Conservation (phyloP, 1,140 invertebrate genomes). For the Drosophila cardini region DNA sequence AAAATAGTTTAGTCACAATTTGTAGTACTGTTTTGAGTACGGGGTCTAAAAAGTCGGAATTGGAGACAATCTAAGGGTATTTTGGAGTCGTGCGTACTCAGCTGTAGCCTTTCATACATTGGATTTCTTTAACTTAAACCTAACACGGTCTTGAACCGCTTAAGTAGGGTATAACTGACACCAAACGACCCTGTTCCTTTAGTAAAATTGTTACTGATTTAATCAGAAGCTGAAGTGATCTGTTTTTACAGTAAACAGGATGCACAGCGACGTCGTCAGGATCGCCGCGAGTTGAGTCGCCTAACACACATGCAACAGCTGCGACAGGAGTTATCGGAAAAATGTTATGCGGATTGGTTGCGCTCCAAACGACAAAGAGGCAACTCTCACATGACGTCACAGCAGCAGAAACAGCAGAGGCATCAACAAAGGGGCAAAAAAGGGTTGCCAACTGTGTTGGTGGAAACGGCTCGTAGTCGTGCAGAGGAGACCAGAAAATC, state of each 20-base stretch:
- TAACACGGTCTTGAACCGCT: too few species aligned
- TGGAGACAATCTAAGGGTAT: too few species aligned
- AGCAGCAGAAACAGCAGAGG: neutral
- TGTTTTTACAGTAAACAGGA: conserved; percentile 20
- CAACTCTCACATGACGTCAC: neutral
- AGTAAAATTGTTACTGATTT: too few species aligned
- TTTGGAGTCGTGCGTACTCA: too few species aligned
- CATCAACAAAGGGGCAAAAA: neutral
- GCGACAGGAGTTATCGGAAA: conserved; percentile 29
- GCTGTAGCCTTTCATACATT: too few species aligned
- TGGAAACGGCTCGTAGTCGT: neutral
- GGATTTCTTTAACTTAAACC: too few species aligned
- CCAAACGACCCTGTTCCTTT: too few species aligned
- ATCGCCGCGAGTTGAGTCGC: conserved; percentile 17
- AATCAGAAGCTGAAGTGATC: too few species aligned
- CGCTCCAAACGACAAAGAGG: conserved; percentile 20
- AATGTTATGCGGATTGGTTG: conserved; percentile 44
- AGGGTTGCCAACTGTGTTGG: neutral
- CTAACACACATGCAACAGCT: conserved; percentile 12
- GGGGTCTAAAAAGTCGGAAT: too few species aligned
- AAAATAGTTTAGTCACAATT: too few species aligned
- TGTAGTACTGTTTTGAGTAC: too few species aligned
- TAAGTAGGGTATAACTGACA: too few species aligned
- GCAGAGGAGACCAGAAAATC: neutral
- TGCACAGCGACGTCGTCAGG: neutral